phyloP scores from a whole-genome alignment of 1,140 invertebrate species.

The Orchesella cincta region DNA sequence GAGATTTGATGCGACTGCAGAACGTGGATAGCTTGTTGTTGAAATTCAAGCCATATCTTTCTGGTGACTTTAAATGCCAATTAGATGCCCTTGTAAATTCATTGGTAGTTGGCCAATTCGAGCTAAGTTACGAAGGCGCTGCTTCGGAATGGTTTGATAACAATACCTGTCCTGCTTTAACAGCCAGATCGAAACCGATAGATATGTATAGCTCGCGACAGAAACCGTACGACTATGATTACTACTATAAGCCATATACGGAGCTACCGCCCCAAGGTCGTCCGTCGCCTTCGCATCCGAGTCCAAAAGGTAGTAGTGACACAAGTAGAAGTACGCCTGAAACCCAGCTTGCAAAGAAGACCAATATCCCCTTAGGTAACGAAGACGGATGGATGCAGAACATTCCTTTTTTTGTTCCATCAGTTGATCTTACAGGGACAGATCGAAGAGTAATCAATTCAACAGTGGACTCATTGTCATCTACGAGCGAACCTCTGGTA shows the following conservation, averaged over 20 bases:
- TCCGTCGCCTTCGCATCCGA: not conserved
- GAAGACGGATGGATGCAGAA: constrained; percentile 2
- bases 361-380: not conserved
- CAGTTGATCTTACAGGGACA: constrained; percentile 28
- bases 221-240: not conserved
- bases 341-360: not conserved
- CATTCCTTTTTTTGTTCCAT: constrained; percentile 31
- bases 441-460: constrained; percentile 45
- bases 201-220: not conserved
- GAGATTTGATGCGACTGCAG: constrained; percentile 27
- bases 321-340: not conserved
- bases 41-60: constrained; percentile 18
- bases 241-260: not conserved
- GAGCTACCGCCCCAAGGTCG: not conserved
- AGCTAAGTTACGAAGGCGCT: constrained; percentile 1
- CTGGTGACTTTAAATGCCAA: not conserved
- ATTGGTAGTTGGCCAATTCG: not conserved
- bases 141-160: constrained; percentile 15
- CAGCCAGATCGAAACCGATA: not conserved
- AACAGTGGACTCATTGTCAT: constrained; percentile 44
- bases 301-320: not conserved
- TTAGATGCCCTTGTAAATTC: not conserved
- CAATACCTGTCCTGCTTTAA: not conserved
- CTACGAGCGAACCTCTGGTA: constrained; percentile 39
- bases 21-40: constrained; percentile 38